Evolutionary conservation across 2,797 vertebrate genomes (phyloP).

Genomic region (Potorous gilbertii): DNA sequence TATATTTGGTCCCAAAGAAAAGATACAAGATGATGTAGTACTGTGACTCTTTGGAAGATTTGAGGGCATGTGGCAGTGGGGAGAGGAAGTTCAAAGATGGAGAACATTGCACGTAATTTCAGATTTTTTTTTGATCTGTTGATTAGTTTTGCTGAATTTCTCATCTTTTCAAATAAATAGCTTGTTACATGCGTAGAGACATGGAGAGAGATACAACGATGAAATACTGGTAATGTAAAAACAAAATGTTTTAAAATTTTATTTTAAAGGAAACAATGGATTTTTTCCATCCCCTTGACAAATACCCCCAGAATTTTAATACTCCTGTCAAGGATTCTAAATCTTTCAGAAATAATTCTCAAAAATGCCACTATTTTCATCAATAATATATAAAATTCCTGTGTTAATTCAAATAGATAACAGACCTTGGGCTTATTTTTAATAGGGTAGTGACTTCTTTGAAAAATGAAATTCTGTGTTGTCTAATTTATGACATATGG

Average conservation of each 20-base stretch:
- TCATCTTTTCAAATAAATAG: not conserved
- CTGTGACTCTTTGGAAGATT: not conserved
- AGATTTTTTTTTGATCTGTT: not conserved
- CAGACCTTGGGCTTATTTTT: conserved; percentile 44
- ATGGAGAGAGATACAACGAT: not conserved
- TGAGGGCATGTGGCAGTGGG: not conserved
- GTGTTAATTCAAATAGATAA: conserved; percentile 27
- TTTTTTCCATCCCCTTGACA: not conserved
- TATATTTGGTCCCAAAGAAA: not conserved
- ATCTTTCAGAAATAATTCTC: conserved; percentile 22
- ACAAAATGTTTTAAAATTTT: not conserved
- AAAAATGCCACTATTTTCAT: conserved; percentile 16
- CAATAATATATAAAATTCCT: conserved; percentile 6
- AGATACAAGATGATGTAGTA: not conserved
- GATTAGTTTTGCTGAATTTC: not conserved
- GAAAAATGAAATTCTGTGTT: conserved; percentile 31
- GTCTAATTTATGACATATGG: conserved; percentile 49
- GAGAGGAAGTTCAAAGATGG: not conserved
- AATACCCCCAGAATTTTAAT: conserved; percentile 44
- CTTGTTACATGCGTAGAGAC: not conserved
- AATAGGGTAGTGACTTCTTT: conserved; percentile 29
- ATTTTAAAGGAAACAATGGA: not conserved
- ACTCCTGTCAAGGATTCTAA: conserved; percentile 44
- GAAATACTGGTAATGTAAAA: not conserved
- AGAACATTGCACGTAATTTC: not conserved